Conservation (phyloP, 2,888 invertebrate species). For the Gibbula magus region DNA sequence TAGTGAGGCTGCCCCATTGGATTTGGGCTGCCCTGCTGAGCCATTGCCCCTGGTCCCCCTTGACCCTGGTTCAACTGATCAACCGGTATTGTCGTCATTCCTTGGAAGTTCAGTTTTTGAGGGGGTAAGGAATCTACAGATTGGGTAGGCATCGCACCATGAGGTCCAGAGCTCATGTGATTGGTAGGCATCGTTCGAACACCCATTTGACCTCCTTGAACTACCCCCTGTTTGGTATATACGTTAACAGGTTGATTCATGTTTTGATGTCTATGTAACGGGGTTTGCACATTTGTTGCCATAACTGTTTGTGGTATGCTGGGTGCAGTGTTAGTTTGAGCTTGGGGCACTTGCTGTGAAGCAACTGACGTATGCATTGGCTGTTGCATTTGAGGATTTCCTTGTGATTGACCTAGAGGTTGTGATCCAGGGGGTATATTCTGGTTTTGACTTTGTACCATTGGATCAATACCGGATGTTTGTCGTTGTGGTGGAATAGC, state of each 20-base stretch:
- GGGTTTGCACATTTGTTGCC: neutral
- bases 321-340: conserved; percentile 14
- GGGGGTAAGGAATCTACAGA: neutral
- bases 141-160: neutral
- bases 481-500: conserved; percentile 40
- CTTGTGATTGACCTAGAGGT: neutral
- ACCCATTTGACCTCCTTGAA: neutral
- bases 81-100: neutral
- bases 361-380: neutral
- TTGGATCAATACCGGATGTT: conserved; percentile 29
- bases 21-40: neutral
- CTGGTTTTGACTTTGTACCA: neutral
- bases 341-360: conserved; percentile 8
- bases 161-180: neutral
- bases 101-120: neutral
- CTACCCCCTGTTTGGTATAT: neutral
- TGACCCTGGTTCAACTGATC: neutral
- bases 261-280: conserved; percentile 1
- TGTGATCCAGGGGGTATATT: neutral
- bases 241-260: neutral
- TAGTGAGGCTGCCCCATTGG: neutral
- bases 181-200: neutral
- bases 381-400: conserved; percentile 15
- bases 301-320: conserved; percentile 17
- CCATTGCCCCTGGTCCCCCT: neutral